Evolutionary conservation across 64 coral and sea anemone genomes (phyloP), one percentile per base, ranked within the genome.

Genomic region (Stichodactyla mertensii): DNA sequence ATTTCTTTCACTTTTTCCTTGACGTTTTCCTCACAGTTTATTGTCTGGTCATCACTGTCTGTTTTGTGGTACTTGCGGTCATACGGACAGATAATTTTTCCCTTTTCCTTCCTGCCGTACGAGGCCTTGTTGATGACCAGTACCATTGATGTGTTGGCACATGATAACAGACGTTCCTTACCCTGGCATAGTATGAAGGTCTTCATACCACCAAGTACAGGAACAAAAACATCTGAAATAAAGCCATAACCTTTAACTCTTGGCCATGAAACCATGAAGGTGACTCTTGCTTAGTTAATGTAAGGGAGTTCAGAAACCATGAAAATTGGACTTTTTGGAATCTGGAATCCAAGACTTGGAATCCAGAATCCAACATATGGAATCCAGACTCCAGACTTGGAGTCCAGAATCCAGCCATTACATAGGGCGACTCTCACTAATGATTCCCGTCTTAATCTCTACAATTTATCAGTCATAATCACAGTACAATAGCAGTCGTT

Each of bases 51-150:
- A 66, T 86, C 83, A 5, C 2, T 4, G 2, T 23, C 15, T 1
- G 55, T 16, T 64, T 26, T 85, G 64, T 84, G 23, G 31, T 55
- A 15, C 7, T 55, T 61, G 5, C 15, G 8, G 20, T n/a, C 5
- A 66, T 90, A 93, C 14, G 80, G 85, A 77, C 94, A 97, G 22
- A 93, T 9, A 15, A 78, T 55, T 66, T 18, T 22, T 14, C 91
- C 60, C 9, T 3, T 0, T 12, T 55, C 13, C 7, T 52, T 6
- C 2, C 94, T 87, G 16, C 91, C 91, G 81, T 97, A 97, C 5
- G 7, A 31, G 11, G 94, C 94, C 27, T 57, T 14, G 71, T 90
- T 81, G 85, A 97, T 97, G 15, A 97, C 91, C 69, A 97, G 81
- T 52, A 87, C 91, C 66, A 87, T 85, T 6, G 94, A 93, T 1